Base-by-base conservation (phyloP, 23 tunicate genomes). In the Trididemnum clinides region DNA sequence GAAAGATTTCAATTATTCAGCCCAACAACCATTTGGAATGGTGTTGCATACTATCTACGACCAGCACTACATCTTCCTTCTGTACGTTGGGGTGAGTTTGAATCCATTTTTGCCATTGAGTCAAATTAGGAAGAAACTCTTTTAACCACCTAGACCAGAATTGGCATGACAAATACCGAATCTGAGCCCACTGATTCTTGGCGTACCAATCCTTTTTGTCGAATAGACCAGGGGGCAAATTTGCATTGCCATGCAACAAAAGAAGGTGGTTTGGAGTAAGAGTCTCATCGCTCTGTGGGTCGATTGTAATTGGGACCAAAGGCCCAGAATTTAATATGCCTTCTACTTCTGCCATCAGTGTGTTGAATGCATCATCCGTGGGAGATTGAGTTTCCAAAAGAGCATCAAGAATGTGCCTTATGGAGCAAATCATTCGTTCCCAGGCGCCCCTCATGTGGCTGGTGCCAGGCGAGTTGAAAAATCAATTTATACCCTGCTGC, bases 351-450 rank as follows among this genome's bases (percentile, higher is more conserved):
- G 34, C 58, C 29, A 84, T 34, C 31, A 84, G 28, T 30, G 82
- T 72, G 26, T 1, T 15, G 33, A 84, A 50, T 15, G 88, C 34
- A 27, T 84, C 88, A 19, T 71, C 81, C 1, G 71, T 34, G 25
- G 49, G 33, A 33, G 29, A 28, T 50, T 71, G 81, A 12, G 31
- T 25, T 27, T 50, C 33, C 58, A 80, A 57, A 27, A 57, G 29
- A 7, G 35, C 33, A 19, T 27, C 26, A 57, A 85, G 37, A 12
- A 85, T 85, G 30, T 49, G 57, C 21, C 89, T 74, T 34, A 76
- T 75, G 10, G 91, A 80, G n/a, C 91, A 79, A 44, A 87, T 87
- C 64, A 79, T 69, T 22, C 91, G 69, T 39, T 87, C 86, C 49
- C 59, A 79, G 1, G 83, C 91, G 57, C 86, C 91, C 31, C 74